Evolutionary conservation across 1,140 invertebrate species (phyloP), one percentile per base, ranked within the genome.

Genomic region (Pogonus chalceus): DNA sequence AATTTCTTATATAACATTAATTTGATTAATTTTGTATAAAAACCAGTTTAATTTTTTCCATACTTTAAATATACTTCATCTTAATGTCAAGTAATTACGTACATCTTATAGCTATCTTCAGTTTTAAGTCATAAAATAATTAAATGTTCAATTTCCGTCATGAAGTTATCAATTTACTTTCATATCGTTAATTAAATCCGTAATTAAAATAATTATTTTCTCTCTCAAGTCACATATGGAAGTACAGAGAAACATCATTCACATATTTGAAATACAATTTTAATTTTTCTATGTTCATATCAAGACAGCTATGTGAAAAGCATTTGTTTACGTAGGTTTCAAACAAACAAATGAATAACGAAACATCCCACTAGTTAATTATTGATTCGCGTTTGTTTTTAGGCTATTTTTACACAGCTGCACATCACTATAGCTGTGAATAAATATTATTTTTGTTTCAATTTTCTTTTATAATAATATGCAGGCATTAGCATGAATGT

Each of bases 61-160:
- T n/a, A n/a, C n/a, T n/a, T n/a, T n/a, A n/a, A n/a, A n/a, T n/a
- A n/a, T n/a, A n/a, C n/a, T n/a, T n/a, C n/a, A n/a, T n/a, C n/a
- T n/a, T n/a, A n/a, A n/a, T n/a, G n/a, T n/a, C n/a, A n/a, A n/a
- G n/a, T n/a, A n/a, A n/a, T n/a, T n/a, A n/a, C n/a, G n/a, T n/a
- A n/a, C n/a, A n/a, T n/a, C n/a, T n/a, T n/a, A n/a, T n/a, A n/a
- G n/a, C n/a, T n/a, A n/a, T n/a, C n/a, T n/a, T n/a, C n/a, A n/a
- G n/a, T n/a, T 31, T 31, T 43, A 3, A 43, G 37, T 43, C 37
- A 43, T 43, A 43, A 43, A 43, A 43, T 43, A 43, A 43, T 43
- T 43, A 12, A 18, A 9, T 16, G 37, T 43, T 43, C 18, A 43
- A 43, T 43, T 43, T 43, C 37, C 37, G 37, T 43, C 37, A 43